Base-by-base conservation (phyloP, 2,888 invertebrate species). In the Agonopterix subpropinquella region DNA sequence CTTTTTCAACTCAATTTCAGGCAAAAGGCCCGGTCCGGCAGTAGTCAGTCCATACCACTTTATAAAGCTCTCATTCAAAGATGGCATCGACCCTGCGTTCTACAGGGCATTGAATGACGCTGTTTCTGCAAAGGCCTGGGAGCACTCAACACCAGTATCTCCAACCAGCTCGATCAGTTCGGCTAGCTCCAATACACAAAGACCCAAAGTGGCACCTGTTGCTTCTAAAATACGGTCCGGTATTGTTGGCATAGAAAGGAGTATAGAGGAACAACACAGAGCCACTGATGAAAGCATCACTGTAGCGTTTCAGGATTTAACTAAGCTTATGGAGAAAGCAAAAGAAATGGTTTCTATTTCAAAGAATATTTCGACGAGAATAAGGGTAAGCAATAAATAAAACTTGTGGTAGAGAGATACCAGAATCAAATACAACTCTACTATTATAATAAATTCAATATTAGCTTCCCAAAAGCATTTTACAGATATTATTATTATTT, bases 341-440 rank as follows among this genome's bases (percentile, higher is more conserved):
- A 96, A 98, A 77, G 98, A 99, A 61, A 99, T 99, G 99, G 99
- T 99, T 43, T 84, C 89, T 0, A 87, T 99, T 58, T 96, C 98
- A 0, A 96, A 96, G 75, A 94, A 91, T 58, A 98, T 99, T 65
- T 96, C 98, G 35, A 92, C 91, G 45, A 98, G 97, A 90, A 96
- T 99, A 64, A 93, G 94, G 76, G 92, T 92, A 76, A 80, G 70
- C 74, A 8, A 49, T 43, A 5, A 28, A 28, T 28, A 2, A 28
- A 1, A 7, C 2, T 28, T 28, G 28, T 28, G 28, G 28, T 28
- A 7, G 28, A 5, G 28, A 18, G 18, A 18, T 18, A 18, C 18
- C 18, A 18, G 18, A 28, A 28, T 28, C 2, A 28, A 28, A 28
- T 28, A 28, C 28, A 28, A 5, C 28, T 28, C 28, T 28, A 18